These are phyloP conservation scores for Pseudonaja textilis DNA, from an alignment of 2,113 vertebrate species.

Conservation along the genomic window DNA sequence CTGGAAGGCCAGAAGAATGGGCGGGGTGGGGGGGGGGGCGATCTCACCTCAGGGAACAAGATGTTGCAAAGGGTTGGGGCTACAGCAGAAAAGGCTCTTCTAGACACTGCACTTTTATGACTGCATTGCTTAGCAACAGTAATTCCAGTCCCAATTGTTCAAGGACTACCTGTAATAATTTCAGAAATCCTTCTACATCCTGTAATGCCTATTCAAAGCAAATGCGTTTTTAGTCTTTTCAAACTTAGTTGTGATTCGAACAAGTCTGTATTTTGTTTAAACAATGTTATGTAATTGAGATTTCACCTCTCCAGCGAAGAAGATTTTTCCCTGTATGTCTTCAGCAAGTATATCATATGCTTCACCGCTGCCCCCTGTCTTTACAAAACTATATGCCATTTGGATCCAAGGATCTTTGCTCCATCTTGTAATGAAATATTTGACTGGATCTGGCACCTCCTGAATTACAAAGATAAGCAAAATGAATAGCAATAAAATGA, in stretches of 20 bases:
- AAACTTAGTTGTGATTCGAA: background rate
- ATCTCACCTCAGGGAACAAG: too few species aligned
- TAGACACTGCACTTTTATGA: background rate
- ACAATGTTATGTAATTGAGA: background rate
- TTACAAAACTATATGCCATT: conserved; percentile 98
- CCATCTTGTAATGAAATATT: conserved; percentile 91
- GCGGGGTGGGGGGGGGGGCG: too few species aligned
- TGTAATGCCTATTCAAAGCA: background rate
- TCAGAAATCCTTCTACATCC: background rate
- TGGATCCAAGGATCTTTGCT: conserved; percentile 90
- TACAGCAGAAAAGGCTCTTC: background rate
- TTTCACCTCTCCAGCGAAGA: conserved; percentile 93
- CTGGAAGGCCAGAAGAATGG: too few species aligned
- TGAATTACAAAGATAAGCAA: conserved; percentile 47
- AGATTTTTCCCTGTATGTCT: conserved; percentile 90
- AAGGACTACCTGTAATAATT: background rate
- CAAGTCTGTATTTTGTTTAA: background rate
- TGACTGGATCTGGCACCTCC: conserved; percentile 89
- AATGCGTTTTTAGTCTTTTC: background rate
- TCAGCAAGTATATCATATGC: conserved; percentile 94
- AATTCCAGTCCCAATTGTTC: background rate
- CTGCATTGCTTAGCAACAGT: background rate
- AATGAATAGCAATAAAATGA: background rate
- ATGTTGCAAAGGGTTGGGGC: too few species aligned
- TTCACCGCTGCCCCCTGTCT: conserved; percentile 92